phyloP scores from a whole-genome alignment of 2,797 vertebrate species.

The Trichosurus vulpecula region DNA sequence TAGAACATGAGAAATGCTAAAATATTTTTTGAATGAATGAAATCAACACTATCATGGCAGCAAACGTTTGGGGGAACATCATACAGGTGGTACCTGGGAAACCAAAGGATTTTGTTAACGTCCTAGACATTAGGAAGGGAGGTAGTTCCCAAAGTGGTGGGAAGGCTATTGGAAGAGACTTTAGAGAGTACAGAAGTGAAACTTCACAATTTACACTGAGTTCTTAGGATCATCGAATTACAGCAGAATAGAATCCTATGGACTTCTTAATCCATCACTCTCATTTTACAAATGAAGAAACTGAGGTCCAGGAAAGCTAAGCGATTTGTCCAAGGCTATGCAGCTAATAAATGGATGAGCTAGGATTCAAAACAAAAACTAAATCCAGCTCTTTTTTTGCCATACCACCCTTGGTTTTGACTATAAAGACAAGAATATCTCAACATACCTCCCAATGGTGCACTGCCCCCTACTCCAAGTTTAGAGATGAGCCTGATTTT shows the following conservation, averaged over 20 bases:
- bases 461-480: not conserved
- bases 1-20: not conserved
- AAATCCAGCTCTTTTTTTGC: not conserved
- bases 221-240: not conserved
- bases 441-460: not conserved
- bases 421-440: not conserved
- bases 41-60: not conserved
- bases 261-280: not conserved
- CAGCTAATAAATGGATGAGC: not conserved
- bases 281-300: not conserved
- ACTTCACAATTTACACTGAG: not conserved
- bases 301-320: not conserved
- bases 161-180: not conserved
- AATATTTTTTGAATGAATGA: not conserved
- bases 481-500: not conserved
- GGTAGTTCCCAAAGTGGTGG: not conserved
- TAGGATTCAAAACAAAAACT: not conserved
- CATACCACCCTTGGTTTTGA: not conserved
- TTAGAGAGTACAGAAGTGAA: not conserved
- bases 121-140: not conserved
- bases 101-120: not conserved
- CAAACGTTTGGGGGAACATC: not conserved
- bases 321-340: not conserved
- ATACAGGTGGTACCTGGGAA: not conserved
- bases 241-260: not conserved